phyloP scores from a whole-genome alignment of 2,888 invertebrate genomes.

The Lacanobia wlatinum region DNA sequence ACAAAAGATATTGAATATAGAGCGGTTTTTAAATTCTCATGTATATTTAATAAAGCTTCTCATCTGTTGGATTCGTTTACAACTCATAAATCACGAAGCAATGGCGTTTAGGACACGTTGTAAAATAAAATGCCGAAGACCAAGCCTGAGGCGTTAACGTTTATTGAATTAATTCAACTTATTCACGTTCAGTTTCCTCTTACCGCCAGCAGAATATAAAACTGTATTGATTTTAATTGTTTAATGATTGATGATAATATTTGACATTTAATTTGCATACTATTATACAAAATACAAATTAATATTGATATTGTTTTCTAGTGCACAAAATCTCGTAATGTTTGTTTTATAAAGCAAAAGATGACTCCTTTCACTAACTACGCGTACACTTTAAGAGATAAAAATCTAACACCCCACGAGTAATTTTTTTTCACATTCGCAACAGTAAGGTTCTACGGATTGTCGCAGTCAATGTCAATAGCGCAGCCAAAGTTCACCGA shows the following conservation, averaged over 20 bases:
- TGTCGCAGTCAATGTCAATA: background rate
- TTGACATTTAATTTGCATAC: conserved; percentile 35
- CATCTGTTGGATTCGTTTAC: conserved; percentile 31
- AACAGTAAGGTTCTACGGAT: background rate
- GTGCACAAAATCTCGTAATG: background rate
- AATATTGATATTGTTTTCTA: conserved; percentile 7
- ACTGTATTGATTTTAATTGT: conserved; percentile 34
- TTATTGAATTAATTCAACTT: conserved; percentile 51
- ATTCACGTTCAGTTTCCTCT: conserved; percentile 6
- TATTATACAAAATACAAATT: conserved; percentile 12
- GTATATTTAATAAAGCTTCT: conserved; percentile 44
- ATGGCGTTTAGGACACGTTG: conserved; percentile 11
- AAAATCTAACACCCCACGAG: too few species aligned
- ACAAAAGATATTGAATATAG: conserved; percentile 51
- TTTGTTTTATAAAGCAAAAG: background rate
- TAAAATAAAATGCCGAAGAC: conserved; percentile 36
- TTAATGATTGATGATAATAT: conserved; percentile 52
- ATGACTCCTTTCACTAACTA: background rate
- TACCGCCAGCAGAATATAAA: conserved; percentile 7
- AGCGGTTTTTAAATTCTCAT: conserved; percentile 49
- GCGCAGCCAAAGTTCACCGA: background rate
- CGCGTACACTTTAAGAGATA: too few species aligned
- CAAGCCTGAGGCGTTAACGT: conserved; percentile 32
- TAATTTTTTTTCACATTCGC: background rate
- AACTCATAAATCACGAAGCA: conserved; percentile 53